A percentile compares a stretch with the other conserved stretches of the same genome.
Evolutionary conservation across 2,113 vertebrate species (phyloP).

Genomic region (Camelus dromedarius): DNA sequence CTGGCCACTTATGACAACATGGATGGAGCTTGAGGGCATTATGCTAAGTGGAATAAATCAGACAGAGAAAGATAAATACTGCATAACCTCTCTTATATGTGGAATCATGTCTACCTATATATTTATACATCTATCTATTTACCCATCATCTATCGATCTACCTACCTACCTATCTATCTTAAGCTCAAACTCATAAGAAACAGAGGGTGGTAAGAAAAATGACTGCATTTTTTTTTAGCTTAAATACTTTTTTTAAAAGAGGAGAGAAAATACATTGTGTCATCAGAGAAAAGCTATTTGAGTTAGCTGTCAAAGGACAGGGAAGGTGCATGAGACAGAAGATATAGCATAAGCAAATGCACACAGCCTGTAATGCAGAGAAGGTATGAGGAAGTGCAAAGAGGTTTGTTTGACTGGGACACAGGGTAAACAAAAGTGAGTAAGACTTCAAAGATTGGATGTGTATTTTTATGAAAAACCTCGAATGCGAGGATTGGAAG

Average conservation of each 20-base stretch:
- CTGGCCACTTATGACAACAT: neutral
- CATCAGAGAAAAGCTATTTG: neutral
- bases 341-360: neutral
- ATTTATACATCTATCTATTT: accelerated
- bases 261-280: neutral
- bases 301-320: neutral
- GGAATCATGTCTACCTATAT: neutral
- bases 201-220: neutral
- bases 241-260: neutral
- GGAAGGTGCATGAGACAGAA: neutral
- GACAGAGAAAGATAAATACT: neutral
- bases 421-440: neutral
- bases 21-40: neutral
- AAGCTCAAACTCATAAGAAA: neutral
- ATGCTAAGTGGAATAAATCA: neutral
- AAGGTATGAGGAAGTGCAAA: neutral
- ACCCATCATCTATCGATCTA: neutral
- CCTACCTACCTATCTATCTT: no score
- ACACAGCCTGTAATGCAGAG: no score
- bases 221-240: neutral
- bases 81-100: neutral
- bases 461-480: neutral
- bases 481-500: neutral
- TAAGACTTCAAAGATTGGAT: neutral
- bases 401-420: neutral